Conservation (phyloP, 2,888 invertebrate genomes). For the Drosophila engyochracea region DNA sequence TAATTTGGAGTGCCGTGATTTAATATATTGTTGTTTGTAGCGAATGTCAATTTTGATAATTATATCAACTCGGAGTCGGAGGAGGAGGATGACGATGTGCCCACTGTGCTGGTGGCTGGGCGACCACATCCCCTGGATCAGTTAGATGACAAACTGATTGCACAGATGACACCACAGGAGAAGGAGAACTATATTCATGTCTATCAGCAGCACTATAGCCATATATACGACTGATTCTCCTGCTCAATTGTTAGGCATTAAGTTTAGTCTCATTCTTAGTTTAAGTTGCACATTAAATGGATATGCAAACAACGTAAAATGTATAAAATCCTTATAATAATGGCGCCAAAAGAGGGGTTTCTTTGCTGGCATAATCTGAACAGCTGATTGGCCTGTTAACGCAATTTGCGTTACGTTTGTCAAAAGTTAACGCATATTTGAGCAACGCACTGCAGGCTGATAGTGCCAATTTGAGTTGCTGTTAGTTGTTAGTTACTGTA, state of each 20-base stretch:
- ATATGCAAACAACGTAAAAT: not conserved
- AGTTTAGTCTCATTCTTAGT: conserved; percentile 44
- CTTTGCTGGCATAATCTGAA: not conserved
- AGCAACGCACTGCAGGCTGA: conserved; percentile 2
- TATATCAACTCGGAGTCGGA: conserved; percentile 87
- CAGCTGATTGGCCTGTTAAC: conserved; percentile 19
- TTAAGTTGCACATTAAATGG: conserved; percentile 39
- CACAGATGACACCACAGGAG: conserved; percentile 95
- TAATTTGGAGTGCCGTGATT: not conserved
- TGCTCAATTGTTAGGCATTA: conserved; percentile 28
- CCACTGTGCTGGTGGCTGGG: conserved; percentile 93
- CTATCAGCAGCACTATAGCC: conserved; percentile 96
- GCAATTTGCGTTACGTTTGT: not conserved
- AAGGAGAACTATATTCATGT: conserved; percentile 97
- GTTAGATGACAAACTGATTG: conserved; percentile 94
- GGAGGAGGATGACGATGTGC: conserved; percentile 88
- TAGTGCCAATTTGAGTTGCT: conserved; percentile 10
- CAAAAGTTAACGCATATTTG: conserved; percentile 9
- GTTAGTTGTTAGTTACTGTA: conserved; percentile 18
- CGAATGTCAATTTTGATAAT: conserved; percentile 89
- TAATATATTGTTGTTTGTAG: conserved; percentile 80
- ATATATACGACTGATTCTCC: conserved; percentile 90
- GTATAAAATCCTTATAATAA: not conserved
- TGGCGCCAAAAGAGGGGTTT: conserved; percentile 30
- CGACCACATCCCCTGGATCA: conserved; percentile 92